Base-by-base conservation (phyloP, 1,140 invertebrate genomes). In the Galendromus occidentalis region DNA sequence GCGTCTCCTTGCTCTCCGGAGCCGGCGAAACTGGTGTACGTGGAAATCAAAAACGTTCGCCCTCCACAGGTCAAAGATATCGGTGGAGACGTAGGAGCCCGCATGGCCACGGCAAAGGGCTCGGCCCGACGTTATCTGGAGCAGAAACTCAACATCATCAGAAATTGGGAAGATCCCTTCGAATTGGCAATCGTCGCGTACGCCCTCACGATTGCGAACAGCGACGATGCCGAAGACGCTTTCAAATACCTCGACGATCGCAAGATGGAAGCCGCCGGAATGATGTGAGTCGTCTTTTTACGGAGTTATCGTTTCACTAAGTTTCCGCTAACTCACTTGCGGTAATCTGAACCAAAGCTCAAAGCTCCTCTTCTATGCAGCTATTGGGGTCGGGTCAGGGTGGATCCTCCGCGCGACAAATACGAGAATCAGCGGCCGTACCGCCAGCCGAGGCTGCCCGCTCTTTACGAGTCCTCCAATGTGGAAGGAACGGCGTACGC, bases 401-500 rank as follows among this genome's bases (percentile, higher is more conserved):
- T 91, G 0, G 87, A 88, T 0, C 79, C 80, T 47, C 86, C 86
- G 28, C 88, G 85, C 0, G 83, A 82, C 29, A 91, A 90, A 75
- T 80, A 85, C 68, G 88, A 92, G 75, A 91, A 91, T 76, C 88
- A 92, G 72, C 87, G 88, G 71, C 87, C 86, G 1, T 93, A 91
- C 79, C 75, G 86, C 0, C 72, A 91, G n/a, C 89, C 91, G 0
- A 81, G 91, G 0, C 75, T 91, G 65, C 86, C 87, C 0, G 87
- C 89, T 71, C 83, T 83, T 69, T 92, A 88, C 73, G 91, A 96
- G 76, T 84, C 87, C 0, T 84, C 86, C 70, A 94, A 95, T 73
- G 87, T 95, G 30, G 91, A 92, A 72, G 84, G 90, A 0, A 95
- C 91, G 0, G 86, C 91, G 0, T 96, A 93, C 73, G 91, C 86